These are phyloP conservation scores for Merluccius polli DNA, from an alignment of 2,797 vertebrate species.

Conservation along the genomic window DNA sequence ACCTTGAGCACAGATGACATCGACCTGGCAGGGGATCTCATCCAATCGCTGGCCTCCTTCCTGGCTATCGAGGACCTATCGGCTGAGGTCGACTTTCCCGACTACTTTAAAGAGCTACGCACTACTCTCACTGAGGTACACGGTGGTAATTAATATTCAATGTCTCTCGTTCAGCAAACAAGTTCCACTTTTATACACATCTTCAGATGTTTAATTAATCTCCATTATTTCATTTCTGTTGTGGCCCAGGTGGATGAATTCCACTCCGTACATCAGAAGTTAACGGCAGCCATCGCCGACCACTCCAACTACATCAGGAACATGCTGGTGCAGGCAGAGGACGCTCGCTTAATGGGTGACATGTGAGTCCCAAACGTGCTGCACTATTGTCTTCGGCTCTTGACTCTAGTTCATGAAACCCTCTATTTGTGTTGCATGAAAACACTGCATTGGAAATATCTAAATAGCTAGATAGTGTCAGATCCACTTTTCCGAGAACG, in stretches of 20 bases:
- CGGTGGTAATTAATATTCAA: background rate
- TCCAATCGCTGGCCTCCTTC: constrained; percentile 92
- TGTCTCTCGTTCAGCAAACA: background rate
- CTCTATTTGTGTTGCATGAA: too few relatives aligned
- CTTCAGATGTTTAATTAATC: background rate
- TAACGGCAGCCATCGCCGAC: constrained; percentile 95
- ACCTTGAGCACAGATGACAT: constrained; percentile 87
- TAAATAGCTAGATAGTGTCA: background rate
- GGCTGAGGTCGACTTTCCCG: constrained; percentile 90
- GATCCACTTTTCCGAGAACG: background rate
- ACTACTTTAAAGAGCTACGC: constrained; percentile 88
- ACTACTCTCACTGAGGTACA: constrained; percentile 85
- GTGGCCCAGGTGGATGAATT: constrained; percentile 85
- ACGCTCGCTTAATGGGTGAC: constrained; percentile 90
- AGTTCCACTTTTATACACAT: background rate
- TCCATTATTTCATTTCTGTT: background rate
- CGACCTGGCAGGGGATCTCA: constrained; percentile 90
- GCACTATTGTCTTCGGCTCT: background rate
- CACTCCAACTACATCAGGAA: constrained; percentile 90
- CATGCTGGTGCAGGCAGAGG: constrained; percentile 92
- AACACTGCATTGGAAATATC: background rate
- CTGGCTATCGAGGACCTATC: constrained; percentile 91
- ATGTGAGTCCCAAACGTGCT: constrained; percentile 76
- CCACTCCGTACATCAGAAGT: constrained; percentile 89
- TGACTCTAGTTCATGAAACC: too few relatives aligned